phyloP scores from a whole-genome alignment of 2,113 vertebrate species.

The Hemiscyllium ocellatum region DNA sequence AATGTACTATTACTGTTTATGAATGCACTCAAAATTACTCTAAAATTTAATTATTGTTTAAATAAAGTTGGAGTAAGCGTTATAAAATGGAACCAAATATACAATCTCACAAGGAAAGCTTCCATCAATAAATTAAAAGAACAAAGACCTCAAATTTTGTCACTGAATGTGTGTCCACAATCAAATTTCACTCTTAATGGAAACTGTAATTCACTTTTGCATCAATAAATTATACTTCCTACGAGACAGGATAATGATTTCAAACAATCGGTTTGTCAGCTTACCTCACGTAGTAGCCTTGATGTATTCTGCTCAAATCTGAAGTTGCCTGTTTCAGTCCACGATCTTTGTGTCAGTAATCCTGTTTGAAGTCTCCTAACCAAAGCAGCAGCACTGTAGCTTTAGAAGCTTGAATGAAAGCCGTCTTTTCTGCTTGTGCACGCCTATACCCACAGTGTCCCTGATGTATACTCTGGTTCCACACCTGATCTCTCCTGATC shows the following conservation, averaged over 20 bases:
- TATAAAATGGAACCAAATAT: not conserved
- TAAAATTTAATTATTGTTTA: not conserved
- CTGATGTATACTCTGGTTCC: not conserved
- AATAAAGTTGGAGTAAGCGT: not conserved
- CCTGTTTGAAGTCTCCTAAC: not conserved
- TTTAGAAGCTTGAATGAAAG: not conserved
- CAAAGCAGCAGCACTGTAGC: not conserved
- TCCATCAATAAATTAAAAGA: not conserved
- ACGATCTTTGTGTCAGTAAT: not conserved
- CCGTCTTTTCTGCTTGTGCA: not conserved
- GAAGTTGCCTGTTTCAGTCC: not conserved
- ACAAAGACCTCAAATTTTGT: not conserved
- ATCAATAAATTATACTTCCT: not conserved
- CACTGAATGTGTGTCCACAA: not conserved
- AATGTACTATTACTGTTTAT: not conserved
- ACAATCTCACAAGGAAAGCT: not conserved
- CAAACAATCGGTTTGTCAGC: not conserved
- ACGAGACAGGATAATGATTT: not conserved
- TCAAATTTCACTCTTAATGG: not conserved
- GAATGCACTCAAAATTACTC: not conserved
- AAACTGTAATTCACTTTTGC: not conserved
- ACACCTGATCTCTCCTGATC: not conserved
- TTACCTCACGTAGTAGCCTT: not conserved
- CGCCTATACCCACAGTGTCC: not conserved
- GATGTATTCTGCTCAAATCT: not conserved